These are phyloP conservation scores for Euplexia lucipara DNA, from an alignment of 2,888 invertebrate species.

Conservation along the genomic window DNA sequence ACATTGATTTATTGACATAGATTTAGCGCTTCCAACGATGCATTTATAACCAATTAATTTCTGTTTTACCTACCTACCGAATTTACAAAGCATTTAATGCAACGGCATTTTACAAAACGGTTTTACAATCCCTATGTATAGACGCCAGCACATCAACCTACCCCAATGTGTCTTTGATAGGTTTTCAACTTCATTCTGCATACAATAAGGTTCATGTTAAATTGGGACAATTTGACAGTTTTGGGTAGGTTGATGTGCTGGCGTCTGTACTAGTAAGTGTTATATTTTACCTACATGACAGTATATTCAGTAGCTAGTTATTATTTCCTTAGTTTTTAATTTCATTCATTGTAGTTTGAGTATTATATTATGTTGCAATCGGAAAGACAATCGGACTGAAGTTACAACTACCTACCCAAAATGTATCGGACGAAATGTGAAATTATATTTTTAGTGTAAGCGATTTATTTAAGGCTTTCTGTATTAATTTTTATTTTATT, in stretches of 20 bases:
- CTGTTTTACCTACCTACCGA: conserved; percentile 12
- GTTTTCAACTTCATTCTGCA: too few relatives aligned
- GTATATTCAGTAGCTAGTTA: conserved; percentile 62
- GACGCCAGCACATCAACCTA: too few relatives aligned
- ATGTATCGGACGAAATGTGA: conserved; percentile 58
- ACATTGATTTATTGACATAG: background rate
- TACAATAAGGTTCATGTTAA: too few relatives aligned
- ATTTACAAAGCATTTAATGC: conserved; percentile 48
- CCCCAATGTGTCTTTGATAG: too few relatives aligned
- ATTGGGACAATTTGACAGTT: too few relatives aligned
- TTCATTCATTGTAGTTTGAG: conserved; percentile 34
- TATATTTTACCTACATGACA: conserved; percentile 75
- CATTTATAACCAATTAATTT: conserved; percentile 19
- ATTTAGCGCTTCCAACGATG: background rate
- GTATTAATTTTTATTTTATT: conserved; percentile 75
- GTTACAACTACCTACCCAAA: conserved; percentile 52
- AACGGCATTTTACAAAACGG: conserved; percentile 47
- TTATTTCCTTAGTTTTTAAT: conserved; percentile 35
- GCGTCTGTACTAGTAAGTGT: conserved; percentile 39
- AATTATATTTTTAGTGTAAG: conserved; percentile 57
- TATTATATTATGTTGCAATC: conserved; percentile 45
- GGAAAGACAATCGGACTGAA: conserved; percentile 68
- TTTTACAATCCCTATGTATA: conserved; percentile 42
- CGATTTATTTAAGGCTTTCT: conserved; percentile 66
- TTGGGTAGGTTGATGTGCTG: too few relatives aligned